Base-by-base conservation (phyloP, 2,888 invertebrate genomes). In the Dugesia japonica region DNA sequence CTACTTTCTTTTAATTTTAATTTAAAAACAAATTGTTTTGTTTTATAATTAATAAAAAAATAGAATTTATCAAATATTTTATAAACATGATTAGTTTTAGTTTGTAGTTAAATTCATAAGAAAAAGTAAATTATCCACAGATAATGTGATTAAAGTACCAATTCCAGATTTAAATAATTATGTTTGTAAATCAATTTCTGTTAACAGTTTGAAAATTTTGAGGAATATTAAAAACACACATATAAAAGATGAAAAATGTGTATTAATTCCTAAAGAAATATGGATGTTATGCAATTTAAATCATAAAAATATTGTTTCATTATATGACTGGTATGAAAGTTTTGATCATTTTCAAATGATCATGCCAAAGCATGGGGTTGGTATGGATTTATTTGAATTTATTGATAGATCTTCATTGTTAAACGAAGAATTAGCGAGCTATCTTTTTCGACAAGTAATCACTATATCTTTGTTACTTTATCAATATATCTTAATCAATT, bases 351-450 rank as follows among this genome's bases (percentile, higher is more conserved):
- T 89, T 81, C 89, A 89, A 84, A 86, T 90, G 87, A 89, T 90
- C 74, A 90, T 90, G 90, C 89, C 89, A 82, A 89, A 89, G 80
- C 89, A 89, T 82, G 89, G 89, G 31, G 88, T 88, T 13, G 89
- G 89, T 0, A 89, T 90, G 89, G 90, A 90, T 82, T 84, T 90
- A 78, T 90, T 90, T 84, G 90, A 90, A 83, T 90, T 90, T 81
- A 89, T 90, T 72, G 90, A 90, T 80, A 86, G 89, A 0, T 86
- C 88, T 33, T 89, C 89, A 1, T 82, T 87, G 27, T 86, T 90
- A 77, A 89, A 89, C 81, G 90, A 90, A 81, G 86, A 88, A 0
- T 84, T 90, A 28, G 87, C 88, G 1, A 88, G 89, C 81, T 89
- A 88, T 81, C 89, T 90, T 76, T 90, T 90, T 81, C 86, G 89